Conservation (phyloP, 2,888 invertebrate species). For the Odontothrips loti region DNA sequence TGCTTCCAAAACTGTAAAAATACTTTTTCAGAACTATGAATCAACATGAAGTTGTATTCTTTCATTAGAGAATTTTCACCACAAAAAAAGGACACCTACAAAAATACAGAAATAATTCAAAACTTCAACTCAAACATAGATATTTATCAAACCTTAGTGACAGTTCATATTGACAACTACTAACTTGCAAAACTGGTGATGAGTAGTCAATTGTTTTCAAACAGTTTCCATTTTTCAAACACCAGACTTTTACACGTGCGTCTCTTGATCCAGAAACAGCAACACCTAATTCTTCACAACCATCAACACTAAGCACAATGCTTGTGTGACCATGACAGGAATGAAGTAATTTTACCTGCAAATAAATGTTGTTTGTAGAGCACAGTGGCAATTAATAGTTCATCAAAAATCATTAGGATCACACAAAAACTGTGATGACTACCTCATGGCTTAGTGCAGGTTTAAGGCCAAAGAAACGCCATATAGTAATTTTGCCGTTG, state of each 20-base stretch:
- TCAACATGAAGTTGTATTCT: neutral
- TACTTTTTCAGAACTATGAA: conserved; percentile 1
- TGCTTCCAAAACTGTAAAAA: neutral
- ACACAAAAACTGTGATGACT: neutral
- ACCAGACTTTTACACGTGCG: neutral
- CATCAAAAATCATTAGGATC: neutral
- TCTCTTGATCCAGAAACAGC: neutral
- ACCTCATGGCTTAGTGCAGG: neutral
- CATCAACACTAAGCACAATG: neutral
- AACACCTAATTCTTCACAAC: neutral
- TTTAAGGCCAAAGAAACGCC: neutral
- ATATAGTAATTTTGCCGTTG: neutral
- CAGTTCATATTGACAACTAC: neutral
- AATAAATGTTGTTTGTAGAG: too few relatives aligned
- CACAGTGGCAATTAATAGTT: neutral
- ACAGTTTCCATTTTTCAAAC: neutral
- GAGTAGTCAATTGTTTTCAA: neutral
- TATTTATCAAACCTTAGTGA: neutral
- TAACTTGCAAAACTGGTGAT: neutral
- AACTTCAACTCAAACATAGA: neutral
- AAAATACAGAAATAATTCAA: neutral
- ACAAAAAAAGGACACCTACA: neutral
- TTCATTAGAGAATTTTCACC: neutral
- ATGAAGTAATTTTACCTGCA: neutral
- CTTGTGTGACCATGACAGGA: neutral